phyloP scores from a whole-genome alignment of 2,113 vertebrate species.

The Eulacestoma nigropectus region DNA sequence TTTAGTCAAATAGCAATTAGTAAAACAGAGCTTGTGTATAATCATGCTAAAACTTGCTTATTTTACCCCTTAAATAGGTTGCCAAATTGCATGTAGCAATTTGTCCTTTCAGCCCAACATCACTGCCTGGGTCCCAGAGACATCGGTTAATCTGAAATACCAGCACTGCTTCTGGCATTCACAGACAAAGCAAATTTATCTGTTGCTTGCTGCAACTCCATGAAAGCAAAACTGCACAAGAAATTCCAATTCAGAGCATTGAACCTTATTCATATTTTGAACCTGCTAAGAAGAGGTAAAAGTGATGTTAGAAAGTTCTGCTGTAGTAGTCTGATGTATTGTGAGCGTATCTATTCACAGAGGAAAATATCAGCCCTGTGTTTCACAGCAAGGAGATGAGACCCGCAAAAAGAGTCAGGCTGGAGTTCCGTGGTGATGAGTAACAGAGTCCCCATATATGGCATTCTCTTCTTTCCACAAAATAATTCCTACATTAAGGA shows the following conservation, averaged over 20 bases:
- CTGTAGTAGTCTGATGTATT: background rate
- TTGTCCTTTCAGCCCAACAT: background rate
- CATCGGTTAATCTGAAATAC: background rate
- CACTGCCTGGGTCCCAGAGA: background rate
- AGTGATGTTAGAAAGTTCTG: background rate
- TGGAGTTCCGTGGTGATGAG: background rate
- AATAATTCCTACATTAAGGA: background rate
- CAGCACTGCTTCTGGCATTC: background rate
- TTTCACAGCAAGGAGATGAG: background rate
- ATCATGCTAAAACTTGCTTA: background rate
- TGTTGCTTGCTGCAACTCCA: background rate
- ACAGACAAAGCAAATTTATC: background rate
- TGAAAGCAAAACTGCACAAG: background rate
- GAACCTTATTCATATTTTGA: background rate
- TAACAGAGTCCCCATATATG: background rate
- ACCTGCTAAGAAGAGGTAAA: background rate
- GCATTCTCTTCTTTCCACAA: background rate
- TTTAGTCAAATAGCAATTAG: slow-evolving; percentile 8
- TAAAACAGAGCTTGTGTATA: background rate
- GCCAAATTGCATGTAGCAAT: background rate
- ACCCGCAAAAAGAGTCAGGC: background rate
- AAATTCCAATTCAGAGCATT: background rate
- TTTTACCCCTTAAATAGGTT: background rate
- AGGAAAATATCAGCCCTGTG: background rate
- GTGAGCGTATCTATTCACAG: background rate